A percentile compares a stretch with the other conserved stretches of the same genome.
Evolutionary conservation across 2,797 vertebrate genomes (phyloP).

Genomic region (Coccyzus lansbergi): DNA sequence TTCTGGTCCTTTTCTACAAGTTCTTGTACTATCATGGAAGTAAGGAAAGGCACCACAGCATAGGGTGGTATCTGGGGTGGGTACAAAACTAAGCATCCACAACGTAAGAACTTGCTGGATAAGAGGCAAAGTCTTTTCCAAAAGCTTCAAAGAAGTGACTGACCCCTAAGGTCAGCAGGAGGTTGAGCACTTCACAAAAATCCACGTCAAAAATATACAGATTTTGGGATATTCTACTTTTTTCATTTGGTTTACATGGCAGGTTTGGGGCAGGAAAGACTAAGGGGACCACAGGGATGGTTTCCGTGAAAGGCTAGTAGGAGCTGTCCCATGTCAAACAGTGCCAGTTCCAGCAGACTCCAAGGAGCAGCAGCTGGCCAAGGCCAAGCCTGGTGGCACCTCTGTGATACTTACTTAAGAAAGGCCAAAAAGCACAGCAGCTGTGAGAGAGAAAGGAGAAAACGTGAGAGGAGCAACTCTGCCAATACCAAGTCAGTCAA

Average conservation of each 20-base stretch:
- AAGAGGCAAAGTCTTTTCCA: background rate
- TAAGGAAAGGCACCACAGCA: background rate
- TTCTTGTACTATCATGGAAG: background rate
- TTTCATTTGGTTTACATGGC: background rate
- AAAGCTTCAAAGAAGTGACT: background rate
- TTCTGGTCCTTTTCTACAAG: background rate
- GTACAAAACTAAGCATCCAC: background rate
- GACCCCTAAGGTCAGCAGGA: background rate
- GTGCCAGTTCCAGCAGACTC: no score
- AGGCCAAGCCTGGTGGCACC: no score
- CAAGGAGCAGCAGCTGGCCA: no score
- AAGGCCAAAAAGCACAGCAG: background rate
- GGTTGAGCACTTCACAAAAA: background rate
- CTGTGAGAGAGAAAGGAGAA: background rate
- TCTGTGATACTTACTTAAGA: background rate
- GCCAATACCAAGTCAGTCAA: background rate
- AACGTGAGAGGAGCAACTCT: fast-evolving
- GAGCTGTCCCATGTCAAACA: no score
- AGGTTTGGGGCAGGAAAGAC: background rate
- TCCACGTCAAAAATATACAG: background rate
- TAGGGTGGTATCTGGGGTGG: background rate
- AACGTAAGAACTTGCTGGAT: background rate
- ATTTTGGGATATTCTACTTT: background rate
- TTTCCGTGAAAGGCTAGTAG: no score
- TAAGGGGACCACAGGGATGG: no score